phyloP scores from a whole-genome alignment of 92 coral and sea anemone species.

The Desmophyllum pertusum region DNA sequence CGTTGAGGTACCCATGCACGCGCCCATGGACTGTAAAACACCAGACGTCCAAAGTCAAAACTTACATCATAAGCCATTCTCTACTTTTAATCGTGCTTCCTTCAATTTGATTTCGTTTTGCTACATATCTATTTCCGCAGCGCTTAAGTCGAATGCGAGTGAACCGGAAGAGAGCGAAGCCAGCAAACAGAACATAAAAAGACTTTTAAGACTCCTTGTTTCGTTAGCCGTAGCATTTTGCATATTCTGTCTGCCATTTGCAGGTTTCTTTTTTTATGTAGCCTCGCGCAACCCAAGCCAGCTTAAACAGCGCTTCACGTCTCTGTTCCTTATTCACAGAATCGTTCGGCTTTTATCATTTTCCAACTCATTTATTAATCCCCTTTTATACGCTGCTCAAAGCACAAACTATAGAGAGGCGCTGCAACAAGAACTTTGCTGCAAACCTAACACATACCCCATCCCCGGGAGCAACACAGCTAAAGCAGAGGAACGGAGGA shows the following conservation, averaged over 20 bases:
- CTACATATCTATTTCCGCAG: conserved; percentile 27
- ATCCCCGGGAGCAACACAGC: background rate
- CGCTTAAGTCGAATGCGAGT: background rate
- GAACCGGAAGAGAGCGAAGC: conserved; percentile 7
- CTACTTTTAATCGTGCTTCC: conserved; percentile 32
- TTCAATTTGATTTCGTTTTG: conserved; percentile 30
- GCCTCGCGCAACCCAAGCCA: background rate
- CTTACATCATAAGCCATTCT: conserved; percentile 32
- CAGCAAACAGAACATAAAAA: conserved; percentile 13
- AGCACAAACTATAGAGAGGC: conserved; percentile 54
- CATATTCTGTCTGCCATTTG: conserved; percentile 43
- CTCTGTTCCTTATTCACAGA: conserved; percentile 24
- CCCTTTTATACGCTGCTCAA: conserved; percentile 58
- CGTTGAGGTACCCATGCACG: conserved; percentile 8
- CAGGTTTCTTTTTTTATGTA: conserved; percentile 33
- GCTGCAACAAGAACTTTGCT: background rate
- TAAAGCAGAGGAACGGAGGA: background rate
- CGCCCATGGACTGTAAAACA: conserved; percentile 26
- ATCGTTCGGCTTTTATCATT: conserved; percentile 36
- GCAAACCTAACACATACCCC: conserved; percentile 1
- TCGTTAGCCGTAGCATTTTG: conserved; percentile 46
- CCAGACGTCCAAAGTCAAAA: background rate
- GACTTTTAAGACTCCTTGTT: conserved; percentile 42
- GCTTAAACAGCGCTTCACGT: background rate
- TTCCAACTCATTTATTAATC: conserved; percentile 50